Percentiles rank a stretch among this genome's conserved stretches.
Evolutionary conservation across 1,140 invertebrate genomes (phyloP).

Genomic region (Saccostrea echinata): DNA sequence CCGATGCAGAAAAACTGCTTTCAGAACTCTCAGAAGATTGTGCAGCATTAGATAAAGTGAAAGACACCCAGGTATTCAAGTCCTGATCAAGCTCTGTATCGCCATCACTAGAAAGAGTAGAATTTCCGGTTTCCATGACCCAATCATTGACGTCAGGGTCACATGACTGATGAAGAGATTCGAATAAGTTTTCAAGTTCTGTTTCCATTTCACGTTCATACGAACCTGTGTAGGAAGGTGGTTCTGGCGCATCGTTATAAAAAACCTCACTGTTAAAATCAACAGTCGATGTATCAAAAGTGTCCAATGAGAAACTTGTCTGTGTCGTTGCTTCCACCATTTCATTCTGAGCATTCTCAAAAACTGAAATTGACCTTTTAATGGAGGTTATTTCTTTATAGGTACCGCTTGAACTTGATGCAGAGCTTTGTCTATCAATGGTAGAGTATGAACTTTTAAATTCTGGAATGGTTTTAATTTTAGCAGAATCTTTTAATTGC

Average conservation of each 20-base stretch:
- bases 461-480: conserved; percentile 25
- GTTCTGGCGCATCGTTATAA: neutral
- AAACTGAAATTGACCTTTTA: conserved; percentile 10
- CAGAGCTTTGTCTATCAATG: conserved; percentile 20
- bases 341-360: neutral
- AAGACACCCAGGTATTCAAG: conserved; percentile 39
- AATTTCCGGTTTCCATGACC: conserved; percentile 44
- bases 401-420: conserved; percentile 25
- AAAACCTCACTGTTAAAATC: conserved; percentile 21
- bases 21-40: conserved; percentile 41
- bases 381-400: conserved; percentile 30
- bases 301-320: conserved; percentile 8
- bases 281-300: neutral
- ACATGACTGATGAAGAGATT: conserved; percentile 14
- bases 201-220: conserved; percentile 47
- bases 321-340: conserved; percentile 29
- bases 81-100: conserved; percentile 13
- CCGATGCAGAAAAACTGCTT: conserved; percentile 47
- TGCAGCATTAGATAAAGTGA: conserved; percentile 26
- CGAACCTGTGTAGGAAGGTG: conserved; percentile 5
- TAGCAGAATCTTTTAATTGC: conserved; percentile 32
- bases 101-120: neutral
- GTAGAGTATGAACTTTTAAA: conserved; percentile 20
- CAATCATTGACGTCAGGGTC: conserved; percentile 17
- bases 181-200: conserved; percentile 46